Evolutionary conservation across 2,797 vertebrate species (phyloP).

Genomic region (Arctocebus calabarensis): DNA sequence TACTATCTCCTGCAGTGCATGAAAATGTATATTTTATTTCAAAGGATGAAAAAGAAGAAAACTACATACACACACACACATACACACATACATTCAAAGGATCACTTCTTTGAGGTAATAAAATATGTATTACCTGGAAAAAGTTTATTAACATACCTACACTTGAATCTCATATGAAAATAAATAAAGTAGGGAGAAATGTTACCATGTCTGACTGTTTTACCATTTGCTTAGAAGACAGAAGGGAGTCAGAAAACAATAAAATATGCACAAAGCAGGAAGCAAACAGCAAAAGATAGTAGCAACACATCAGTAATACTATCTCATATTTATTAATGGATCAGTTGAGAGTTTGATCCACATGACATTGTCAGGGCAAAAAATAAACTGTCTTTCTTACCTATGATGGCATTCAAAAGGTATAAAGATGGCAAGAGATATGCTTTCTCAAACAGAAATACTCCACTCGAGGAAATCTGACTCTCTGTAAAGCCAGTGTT

Average conservation of each 20-base stretch:
- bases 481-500: neutral
- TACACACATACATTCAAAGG: neutral
- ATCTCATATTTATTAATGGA: neutral
- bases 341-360: neutral
- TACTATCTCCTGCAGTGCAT: neutral
- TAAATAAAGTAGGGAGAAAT: slow-evolving; percentile 29
- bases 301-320: neutral
- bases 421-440: neutral
- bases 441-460: slow-evolving; percentile 49
- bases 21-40: slow-evolving; percentile 18
- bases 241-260: neutral
- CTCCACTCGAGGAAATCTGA: neutral
- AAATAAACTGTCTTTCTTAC: neutral
- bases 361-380: neutral
- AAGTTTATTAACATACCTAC: neutral
- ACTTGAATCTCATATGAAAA: slow-evolving; percentile 1
- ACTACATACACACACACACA: neutral
- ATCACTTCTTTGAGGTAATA: neutral
- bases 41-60: neutral
- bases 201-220: neutral
- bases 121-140: slow-evolving; percentile 12
- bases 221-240: neutral
- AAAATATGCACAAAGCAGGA: neutral
- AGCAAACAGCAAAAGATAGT: neutral
- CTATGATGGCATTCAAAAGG: neutral